Evolutionary conservation across 2,888 invertebrate genomes (phyloP), one percentile per base, ranked within the genome.

Genomic region (Glaucopsyche alexis): DNA sequence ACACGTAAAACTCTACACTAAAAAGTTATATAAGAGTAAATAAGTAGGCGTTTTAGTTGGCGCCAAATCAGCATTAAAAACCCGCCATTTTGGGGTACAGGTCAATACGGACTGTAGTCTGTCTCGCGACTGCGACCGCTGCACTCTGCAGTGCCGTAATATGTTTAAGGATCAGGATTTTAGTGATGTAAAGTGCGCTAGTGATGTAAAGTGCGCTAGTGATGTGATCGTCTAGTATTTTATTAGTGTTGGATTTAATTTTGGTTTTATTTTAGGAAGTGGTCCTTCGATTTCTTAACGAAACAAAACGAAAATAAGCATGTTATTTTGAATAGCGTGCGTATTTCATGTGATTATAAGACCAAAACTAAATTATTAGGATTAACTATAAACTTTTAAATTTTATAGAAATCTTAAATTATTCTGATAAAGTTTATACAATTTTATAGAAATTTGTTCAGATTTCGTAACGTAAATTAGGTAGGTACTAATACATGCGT

Each of bases 101-200:
- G 47, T 69, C 69, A 69, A 69, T 69, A 69, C 69, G 29, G 50
- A 69, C 72, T n/a, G 67, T 72, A 77, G 76, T 77, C 70, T 76
- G 71, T 71, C 76, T 65, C 75, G 77, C 64, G 77, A 71, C 74
- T 72, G 76, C 76, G 77, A 73, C 72, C 76, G 11, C 74, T 74
- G 74, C 77, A 76, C 76, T 75, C 71, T 71, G 74, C 76, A 42
- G 42, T 55, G 13, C 42, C 64, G 60, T 69, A 40, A 47, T 38
- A 60, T 38, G 60, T n/a, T 9, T 2, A 9, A 47, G 14, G 50
- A n/a, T n/a, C 7, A 13, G 38, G 29, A 38, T 38, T 13, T 13
- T 60, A 60, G 60, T 60, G 60, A 60, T 60, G 60, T 13, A 13
- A 47, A 47, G 47, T 38, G 29, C 29, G 60, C 14, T 38, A 11